Percentiles rank a stretch among this genome's conserved stretches.
These are phyloP conservation scores for Xenotilapia caudafasciata DNA, from an alignment of 2,113 vertebrate species.

Conservation along the genomic window DNA sequence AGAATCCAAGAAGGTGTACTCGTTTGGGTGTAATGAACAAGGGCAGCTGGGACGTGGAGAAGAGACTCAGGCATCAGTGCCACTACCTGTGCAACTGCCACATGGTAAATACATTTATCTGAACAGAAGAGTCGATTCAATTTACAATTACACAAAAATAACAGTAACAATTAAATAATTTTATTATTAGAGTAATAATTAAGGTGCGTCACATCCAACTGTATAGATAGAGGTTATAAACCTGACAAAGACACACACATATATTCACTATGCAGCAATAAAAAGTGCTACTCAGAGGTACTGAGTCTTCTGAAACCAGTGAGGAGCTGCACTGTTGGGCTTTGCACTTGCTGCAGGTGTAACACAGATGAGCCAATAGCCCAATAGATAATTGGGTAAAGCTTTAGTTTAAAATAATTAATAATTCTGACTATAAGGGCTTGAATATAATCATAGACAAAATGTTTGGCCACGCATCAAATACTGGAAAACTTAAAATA, in stretches of 20 bases:
- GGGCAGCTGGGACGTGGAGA: constrained; percentile 51
- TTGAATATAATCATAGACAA: neutral
- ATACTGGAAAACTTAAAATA: accelerated
- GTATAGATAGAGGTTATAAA: neutral
- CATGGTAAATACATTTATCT: too few species aligned
- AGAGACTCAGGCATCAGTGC: constrained; percentile 17
- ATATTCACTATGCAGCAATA: neutral
- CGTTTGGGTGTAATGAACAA: constrained; percentile 50
- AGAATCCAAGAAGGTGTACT: constrained; percentile 27
- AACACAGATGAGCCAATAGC: neutral
- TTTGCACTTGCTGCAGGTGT: neutral
- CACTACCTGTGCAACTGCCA: neutral
- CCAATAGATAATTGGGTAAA: neutral
- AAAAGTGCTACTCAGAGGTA: neutral
- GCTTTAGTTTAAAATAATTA: neutral
- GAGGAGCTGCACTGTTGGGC: neutral
- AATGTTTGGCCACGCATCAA: neutral
- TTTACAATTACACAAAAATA: too few species aligned
- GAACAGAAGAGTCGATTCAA: accelerated
- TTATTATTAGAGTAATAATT: too few species aligned
- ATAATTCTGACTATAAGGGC: neutral
- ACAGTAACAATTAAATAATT: too few species aligned
- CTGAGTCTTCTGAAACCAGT: neutral
- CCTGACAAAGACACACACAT: neutral
- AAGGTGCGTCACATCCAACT: neutral